Evolutionary conservation across 2,888 invertebrate genomes (phyloP), one percentile per base, ranked within the genome.

Genomic region (Limnephilus rhombicus): DNA sequence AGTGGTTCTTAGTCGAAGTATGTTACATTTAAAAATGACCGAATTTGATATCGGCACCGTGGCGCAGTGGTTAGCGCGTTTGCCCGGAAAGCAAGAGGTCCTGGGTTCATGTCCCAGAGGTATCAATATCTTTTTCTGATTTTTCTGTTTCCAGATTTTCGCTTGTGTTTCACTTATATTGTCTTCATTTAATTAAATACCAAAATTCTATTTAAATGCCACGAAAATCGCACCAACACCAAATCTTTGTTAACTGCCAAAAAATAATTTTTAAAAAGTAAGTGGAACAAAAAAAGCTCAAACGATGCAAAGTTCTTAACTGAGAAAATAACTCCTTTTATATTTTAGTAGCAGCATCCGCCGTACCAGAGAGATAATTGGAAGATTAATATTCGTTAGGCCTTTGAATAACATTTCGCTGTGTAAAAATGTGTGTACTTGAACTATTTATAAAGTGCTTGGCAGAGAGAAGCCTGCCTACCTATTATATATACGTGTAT

Each of bases 371-470:
- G 37, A 83, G 83, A 83, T 83, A 92, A 92, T 92, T 90, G 92
- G 91, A 91, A 92, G 92, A 92, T 91, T 92, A 91, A 92, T 92
- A 92, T 92, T 92, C 92, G 91, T 92, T 92, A 92, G 24, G 91
- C 91, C 68, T 91, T 81, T 45, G 91, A 91, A 91, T 91, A 83
- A 90, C 87, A 85, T 53, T 80, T 86, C 83, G 37, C 83, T 34
- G 37, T 24, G 83, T 37, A 83, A 83, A 83, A 83, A 83, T 34
- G 68, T 83, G 83, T 83, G 83, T 24, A 83, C 83, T 37, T 83
- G 83, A 41, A 37, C 86, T 87, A 45, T 45, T n/a, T 45, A 87
- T 87, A 87, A 29, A 31, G 13, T 45, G 4, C 45, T 31, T 45
- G 45, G 29, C 29, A 12, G 29, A 49, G 68, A 87, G 29, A 3